These are phyloP conservation scores for Dinothrombium tinctorium DNA, from an alignment of 1,140 invertebrate genomes.

Conservation along the genomic window DNA sequence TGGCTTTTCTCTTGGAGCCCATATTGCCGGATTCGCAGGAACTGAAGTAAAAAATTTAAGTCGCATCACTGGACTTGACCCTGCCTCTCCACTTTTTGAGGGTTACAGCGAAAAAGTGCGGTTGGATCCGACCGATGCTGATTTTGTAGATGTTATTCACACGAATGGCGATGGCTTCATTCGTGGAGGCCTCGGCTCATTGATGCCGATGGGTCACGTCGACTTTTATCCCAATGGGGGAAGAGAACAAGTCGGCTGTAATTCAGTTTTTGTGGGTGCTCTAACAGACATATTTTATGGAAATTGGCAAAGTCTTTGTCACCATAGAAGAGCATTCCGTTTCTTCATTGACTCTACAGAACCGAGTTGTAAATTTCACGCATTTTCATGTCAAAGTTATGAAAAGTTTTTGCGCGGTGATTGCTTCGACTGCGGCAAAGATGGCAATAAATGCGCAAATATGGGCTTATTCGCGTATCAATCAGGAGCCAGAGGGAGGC, in stretches of 20 bases:
- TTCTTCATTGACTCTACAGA: conserved; percentile 81
- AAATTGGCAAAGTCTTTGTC: conserved; percentile 64
- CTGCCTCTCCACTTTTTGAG: conserved; percentile 73
- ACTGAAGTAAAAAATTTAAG: conserved; percentile 34
- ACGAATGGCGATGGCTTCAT: conserved; percentile 63
- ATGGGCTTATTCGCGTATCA: conserved; percentile 83
- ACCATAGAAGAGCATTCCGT: conserved; percentile 71
- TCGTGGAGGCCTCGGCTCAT: conserved; percentile 43
- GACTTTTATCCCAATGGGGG: conserved; percentile 62
- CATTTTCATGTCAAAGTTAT: conserved; percentile 60
- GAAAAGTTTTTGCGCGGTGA: conserved; percentile 52
- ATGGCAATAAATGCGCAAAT: conserved; percentile 41
- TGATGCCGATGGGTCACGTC: conserved; percentile 31
- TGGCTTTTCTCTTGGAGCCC: conserved; percentile 72
- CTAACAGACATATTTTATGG: conserved; percentile 66
- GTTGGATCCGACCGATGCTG: conserved; percentile 58
- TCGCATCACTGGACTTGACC: conserved; percentile 44
- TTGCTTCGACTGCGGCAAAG: conserved; percentile 36
- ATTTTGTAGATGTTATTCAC: conserved; percentile 82
- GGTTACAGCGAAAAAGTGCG: conserved; percentile 44
- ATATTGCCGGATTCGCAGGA: conserved; percentile 78
- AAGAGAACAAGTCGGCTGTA: conserved; percentile 65
- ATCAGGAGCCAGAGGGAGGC: conserved; percentile 41
- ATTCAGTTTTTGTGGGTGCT: conserved; percentile 63
- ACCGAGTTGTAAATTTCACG: conserved; percentile 54